phyloP scores from a whole-genome alignment of 2,113 vertebrate species.

The Pachypanchax playfairii region DNA sequence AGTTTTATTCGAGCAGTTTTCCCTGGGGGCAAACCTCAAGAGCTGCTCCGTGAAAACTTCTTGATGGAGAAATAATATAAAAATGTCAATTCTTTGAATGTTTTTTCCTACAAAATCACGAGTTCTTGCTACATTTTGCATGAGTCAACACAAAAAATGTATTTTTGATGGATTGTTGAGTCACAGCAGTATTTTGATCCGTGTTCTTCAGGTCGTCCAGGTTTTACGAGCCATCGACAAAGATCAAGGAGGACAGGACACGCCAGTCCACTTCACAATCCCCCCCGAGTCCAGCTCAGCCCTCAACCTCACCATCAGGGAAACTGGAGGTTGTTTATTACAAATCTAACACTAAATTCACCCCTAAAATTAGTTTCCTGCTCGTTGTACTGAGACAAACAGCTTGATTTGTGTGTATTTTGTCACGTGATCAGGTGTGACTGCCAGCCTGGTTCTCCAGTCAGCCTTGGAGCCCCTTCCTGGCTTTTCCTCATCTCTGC shows the following conservation, averaged over 20 bases:
- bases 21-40: background rate
- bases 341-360: conserved; percentile 2
- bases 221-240: conserved; percentile 82
- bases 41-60: background rate
- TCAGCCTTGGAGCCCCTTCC: conserved; percentile 71
- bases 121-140: background rate
- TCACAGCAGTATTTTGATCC: conserved; percentile 7
- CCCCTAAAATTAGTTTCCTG: background rate
- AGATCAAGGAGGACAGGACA: conserved; percentile 79
- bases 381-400: background rate
- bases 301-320: conserved; percentile 84
- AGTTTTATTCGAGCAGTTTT: background rate
- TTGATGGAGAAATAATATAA: background rate
- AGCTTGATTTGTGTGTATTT: conserved; percentile 17
- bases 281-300: conserved; percentile 73
- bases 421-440: conserved; percentile 69
- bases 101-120: background rate
- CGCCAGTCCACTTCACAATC: conserved; percentile 83
- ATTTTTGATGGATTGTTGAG: background rate
- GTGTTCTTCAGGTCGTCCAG: conserved; percentile 82
- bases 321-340: conserved; percentile 77
- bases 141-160: background rate
- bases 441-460: conserved; percentile 79
- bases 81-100: background rate
- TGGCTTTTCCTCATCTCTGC: conserved; percentile 56